Conservation (phyloP, 2,797 vertebrate species). For the Xenentodon cancila region DNA sequence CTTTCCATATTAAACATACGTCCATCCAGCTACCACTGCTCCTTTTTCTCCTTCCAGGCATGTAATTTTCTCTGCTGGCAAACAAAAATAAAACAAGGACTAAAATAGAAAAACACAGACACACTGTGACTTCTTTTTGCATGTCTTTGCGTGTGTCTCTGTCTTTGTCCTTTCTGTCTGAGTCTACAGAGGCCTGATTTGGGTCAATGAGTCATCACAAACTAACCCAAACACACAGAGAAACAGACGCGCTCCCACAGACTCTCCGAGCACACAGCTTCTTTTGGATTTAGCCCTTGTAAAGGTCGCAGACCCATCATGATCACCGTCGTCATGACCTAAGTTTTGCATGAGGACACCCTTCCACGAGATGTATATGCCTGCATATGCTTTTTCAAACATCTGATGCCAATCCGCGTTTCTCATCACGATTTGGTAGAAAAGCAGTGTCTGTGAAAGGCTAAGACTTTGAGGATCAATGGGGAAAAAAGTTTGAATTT, state of each 20-base stretch:
- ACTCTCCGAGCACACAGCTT: slow-evolving; percentile 7
- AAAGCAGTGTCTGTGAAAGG: no score
- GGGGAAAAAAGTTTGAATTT: no score
- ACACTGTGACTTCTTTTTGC: background rate
- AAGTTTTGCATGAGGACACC: no score
- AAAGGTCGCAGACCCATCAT: no score
- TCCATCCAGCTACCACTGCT: background rate
- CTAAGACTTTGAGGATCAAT: no score
- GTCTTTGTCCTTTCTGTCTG: slow-evolving; percentile 2
- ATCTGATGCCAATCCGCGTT: no score
- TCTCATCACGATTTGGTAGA: no score
- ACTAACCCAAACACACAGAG: slow-evolving; percentile 26
- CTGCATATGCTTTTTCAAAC: no score
- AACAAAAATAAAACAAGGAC: slow-evolving; percentile 1
- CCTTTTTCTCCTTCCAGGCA: background rate
- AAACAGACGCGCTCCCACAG: slow-evolving; percentile 4
- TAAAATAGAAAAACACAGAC: background rate
- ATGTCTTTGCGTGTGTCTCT: background rate
- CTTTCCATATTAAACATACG: no score
- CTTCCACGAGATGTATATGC: no score
- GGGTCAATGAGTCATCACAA: slow-evolving; percentile 53
- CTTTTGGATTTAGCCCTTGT: no score
- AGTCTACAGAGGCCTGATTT: slow-evolving; percentile 44
- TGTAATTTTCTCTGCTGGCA: background rate
- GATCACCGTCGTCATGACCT: no score